A percentile compares a stretch with the other conserved stretches of the same genome.
Conservation (phyloP, 2,888 invertebrate genomes). For the Merodon equestris region DNA sequence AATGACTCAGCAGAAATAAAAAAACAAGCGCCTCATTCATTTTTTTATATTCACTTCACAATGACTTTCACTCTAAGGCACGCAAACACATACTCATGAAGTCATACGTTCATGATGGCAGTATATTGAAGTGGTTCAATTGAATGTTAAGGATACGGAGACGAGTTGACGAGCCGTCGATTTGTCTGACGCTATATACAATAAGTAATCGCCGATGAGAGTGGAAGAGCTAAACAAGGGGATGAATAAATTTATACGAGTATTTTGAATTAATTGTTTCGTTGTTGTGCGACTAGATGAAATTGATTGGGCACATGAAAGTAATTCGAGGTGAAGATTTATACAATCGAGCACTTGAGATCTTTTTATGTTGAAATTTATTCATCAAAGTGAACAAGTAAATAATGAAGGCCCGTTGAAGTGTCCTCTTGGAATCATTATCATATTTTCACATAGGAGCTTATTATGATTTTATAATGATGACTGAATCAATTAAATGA, state of each 20-base stretch:
- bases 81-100: constrained; percentile 21
- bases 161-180: constrained; percentile 11
- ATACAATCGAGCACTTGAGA: constrained; percentile 50
- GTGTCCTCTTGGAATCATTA: constrained; percentile 44
- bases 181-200: constrained; percentile 29
- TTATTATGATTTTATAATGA: constrained; percentile 55
- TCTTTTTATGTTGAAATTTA: constrained; percentile 37
- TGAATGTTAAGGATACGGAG: constrained; percentile 46
- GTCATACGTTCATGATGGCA: constrained; percentile 29
- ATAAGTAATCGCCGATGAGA: too few species aligned
- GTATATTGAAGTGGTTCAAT: constrained; percentile 47
- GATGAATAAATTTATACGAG: constrained; percentile 41
- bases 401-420: constrained; percentile 40
- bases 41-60: too few species aligned
- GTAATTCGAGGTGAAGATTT: constrained; percentile 31
- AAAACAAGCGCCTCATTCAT: constrained; percentile 8
- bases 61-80: constrained; percentile 54
- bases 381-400: constrained; percentile 38
- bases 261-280: constrained; percentile 51
- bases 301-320: constrained; percentile 43
- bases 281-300: background rate
- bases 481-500: constrained; percentile 56
- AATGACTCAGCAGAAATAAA: constrained; percentile 43
- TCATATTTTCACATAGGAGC: constrained; percentile 42
- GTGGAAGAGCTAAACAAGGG: constrained; percentile 11